Conservation (phyloP, 2,797 vertebrate genomes). For the Notamacropus eugenii region DNA sequence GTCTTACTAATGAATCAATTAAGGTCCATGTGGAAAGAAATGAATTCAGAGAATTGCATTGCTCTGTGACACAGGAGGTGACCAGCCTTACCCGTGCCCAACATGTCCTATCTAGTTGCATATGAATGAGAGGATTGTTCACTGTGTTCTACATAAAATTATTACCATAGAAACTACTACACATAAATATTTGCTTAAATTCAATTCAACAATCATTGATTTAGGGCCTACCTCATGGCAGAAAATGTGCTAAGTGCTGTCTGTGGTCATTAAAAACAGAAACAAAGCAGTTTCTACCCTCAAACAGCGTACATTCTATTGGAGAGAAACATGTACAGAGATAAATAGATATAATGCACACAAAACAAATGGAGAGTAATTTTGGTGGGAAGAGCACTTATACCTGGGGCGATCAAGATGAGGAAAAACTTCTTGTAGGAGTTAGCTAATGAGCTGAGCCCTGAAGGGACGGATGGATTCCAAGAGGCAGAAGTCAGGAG, state of each 20-base stretch:
- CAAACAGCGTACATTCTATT: background rate
- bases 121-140: background rate
- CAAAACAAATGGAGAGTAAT: background rate
- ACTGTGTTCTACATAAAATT: background rate
- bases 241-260: background rate
- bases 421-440: background rate
- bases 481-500: background rate
- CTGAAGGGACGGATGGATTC: background rate
- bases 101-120: background rate
- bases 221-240: background rate
- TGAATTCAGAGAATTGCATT: constrained; percentile 42
- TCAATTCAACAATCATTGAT: background rate
- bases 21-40: constrained; percentile 1
- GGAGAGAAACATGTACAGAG: background rate
- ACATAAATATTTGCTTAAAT: background rate
- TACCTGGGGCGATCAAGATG: background rate
- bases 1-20: constrained; percentile 29
- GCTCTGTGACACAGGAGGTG: constrained; percentile 69
- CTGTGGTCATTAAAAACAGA: background rate
- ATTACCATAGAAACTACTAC: background rate
- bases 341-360: background rate
- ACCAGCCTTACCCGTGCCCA: background rate
- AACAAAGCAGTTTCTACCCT: background rate
- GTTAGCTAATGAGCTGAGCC: background rate
- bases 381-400: background rate